Evolutionary conservation across 2,888 invertebrate genomes (phyloP).

Genomic region (Sinotaia quadrata): DNA sequence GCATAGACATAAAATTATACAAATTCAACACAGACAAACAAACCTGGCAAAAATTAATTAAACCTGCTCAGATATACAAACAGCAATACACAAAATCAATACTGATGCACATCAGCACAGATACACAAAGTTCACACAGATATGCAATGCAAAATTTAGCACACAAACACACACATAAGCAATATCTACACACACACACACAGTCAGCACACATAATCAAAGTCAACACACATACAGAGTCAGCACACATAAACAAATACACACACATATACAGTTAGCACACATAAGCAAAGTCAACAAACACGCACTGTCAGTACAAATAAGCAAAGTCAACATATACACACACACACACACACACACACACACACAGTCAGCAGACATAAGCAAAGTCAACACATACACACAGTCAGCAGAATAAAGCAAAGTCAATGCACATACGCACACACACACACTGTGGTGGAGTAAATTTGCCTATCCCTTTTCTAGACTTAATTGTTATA

Average conservation of each 20-base stretch:
- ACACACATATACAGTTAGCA: not conserved
- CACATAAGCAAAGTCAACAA: no score
- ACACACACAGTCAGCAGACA: no score
- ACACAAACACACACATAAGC: not conserved
- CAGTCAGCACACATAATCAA: no score
- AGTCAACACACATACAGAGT: no score
- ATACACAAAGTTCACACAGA: constrained; percentile 4
- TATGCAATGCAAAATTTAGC: not conserved
- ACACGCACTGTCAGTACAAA: no score
- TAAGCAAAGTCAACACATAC: not conserved
- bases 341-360: not conserved
- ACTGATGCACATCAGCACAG: constrained; percentile 6
- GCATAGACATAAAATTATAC: no score
- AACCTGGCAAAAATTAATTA: not conserved
- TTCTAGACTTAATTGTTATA: no score
- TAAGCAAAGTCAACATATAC: not conserved
- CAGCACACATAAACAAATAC: constrained; percentile 4
- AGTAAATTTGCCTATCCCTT: no score
- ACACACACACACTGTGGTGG: constrained; percentile 3
- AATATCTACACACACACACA: constrained; percentile 3
- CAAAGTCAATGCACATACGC: no score
- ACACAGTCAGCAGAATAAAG: no score
- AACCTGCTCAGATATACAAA: not conserved
- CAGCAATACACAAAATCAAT: not conserved
- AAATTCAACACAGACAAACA: not conserved